Evolutionary conservation across 2,888 invertebrate species (phyloP), one percentile per base, ranked within the genome.

Genomic region (Pollenia amentaria): DNA sequence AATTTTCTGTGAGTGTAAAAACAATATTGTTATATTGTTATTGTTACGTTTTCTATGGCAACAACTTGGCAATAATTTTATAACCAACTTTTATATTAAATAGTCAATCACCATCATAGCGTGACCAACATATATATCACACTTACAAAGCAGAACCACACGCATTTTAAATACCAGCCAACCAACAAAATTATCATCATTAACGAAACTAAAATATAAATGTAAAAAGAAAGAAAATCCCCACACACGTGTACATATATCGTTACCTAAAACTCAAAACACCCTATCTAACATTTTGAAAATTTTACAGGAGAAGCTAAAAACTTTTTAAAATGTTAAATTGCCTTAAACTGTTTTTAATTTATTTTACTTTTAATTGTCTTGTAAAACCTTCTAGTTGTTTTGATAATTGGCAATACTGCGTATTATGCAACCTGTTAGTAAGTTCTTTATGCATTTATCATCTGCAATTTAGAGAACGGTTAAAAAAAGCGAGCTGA

Each of bases 121-220:
- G 73, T 73, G 73, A 73, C 73, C 60, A 73, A 42, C 40, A 70
- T 29, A 70, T 38, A 69, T 69, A 69, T 69, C 67, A 69, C 73
- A 73, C 60, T 62, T 62, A 40, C 60, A 62, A 48, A 73, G 48
- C 73, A 62, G 29, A 73, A 73, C 60, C 60, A 48, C 73, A 62
- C 60, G 73, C 62, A 73, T 62, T 48, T 73, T 42, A 60, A 73
- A 67, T 2, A 29, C 18, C 42, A 73, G 18, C 12, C 48, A 48
- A 44, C 46, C 46, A 48, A 46, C 46, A 11, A 38, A 60, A 40
- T 53, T 40, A 65, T 65, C 11, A 53, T 53, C 9, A 55, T 14
- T 44, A 40, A 55, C 21, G 8, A 18, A 44, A 64, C 1, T 16
- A 40, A 53, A 18, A 40, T 55, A 42, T 62, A 14, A 16, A 38